Evolutionary conservation across 2,888 invertebrate genomes (phyloP), one percentile per base, ranked within the genome.

Genomic region (Eupithecia pulchellata): DNA sequence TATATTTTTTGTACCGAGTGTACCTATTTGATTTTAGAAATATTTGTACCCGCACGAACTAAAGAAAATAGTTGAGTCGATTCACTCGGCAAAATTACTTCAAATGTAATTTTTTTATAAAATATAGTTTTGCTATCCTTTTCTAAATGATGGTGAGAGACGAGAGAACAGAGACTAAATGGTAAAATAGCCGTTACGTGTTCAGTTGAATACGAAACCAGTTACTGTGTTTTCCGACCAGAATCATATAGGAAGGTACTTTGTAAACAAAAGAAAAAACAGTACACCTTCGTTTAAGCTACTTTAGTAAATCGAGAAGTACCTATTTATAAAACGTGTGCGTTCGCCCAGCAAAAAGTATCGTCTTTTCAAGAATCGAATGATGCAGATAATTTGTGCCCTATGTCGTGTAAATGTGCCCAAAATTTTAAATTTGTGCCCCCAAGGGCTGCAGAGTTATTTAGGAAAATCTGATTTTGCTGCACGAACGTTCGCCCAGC

Each of bases 1-100:
- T 72, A 70, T 76, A 73, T 68, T 78, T 71, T 75, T 72, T 71
- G 74, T 74, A 71, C 68, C 62, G 69, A 60, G 62, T 70, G 61
- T 64, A 70, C 55, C 36, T 66, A 66, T 62, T 64, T 66, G 42
- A 64, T 62, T 60, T 68, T 67, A 34, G 29, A 66, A 66, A 73
- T 68, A 42, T 70, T 73, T 69, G 72, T 42, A 72, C 66, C 63
- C 63, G 14, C n/a, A 29, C 32, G 13, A 32, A n/a, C 9, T 9
- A 30, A n/a, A 2, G 58, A 32, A 58, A 32, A 30, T 58, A n/a
- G 11, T n/a, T 14, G 25, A 30, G 57, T 57, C 30, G 27, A 57
- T 30, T 29, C 29, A 2, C n/a, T 42, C n/a, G 20, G 42, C n/a
- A 42, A n/a, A 42, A 42, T n/a, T n/a, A 42, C n/a, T n/a, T 47